phyloP scores from a whole-genome alignment of 2,888 invertebrate species.

The Dasysyrphus tricinctus region DNA sequence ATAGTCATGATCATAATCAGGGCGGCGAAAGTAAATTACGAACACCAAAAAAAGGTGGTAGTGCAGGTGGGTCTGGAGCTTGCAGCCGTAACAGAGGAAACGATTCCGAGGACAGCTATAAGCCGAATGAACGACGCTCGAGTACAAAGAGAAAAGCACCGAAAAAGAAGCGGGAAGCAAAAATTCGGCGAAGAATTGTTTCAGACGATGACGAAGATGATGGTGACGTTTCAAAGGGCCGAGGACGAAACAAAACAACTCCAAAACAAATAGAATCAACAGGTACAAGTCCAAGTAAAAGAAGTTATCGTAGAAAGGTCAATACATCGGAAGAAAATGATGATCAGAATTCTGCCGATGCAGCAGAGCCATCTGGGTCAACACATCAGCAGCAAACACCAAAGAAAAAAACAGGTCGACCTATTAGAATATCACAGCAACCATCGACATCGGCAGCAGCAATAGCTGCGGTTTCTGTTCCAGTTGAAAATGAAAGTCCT shows the following conservation, averaged over 20 bases:
- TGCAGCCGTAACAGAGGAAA: slow-evolving; percentile 85
- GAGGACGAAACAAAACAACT: slow-evolving; percentile 40
- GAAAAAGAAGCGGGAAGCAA: slow-evolving; percentile 54
- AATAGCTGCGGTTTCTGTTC: slow-evolving; percentile 62
- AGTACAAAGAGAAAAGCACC: slow-evolving; percentile 61
- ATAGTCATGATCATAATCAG: slow-evolving; percentile 73
- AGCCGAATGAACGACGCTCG: slow-evolving; percentile 82
- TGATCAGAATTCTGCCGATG: slow-evolving; percentile 28
- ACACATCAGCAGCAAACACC: slow-evolving; percentile 75
- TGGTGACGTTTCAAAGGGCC: slow-evolving; percentile 77
- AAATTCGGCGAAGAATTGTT: slow-evolving; percentile 36
- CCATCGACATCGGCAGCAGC: slow-evolving; percentile 61
- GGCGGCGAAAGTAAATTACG: slow-evolving; percentile 73
- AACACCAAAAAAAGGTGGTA: slow-evolving; percentile 73
- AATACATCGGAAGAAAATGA: slow-evolving; percentile 63
- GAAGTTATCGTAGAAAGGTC: slow-evolving; percentile 38
- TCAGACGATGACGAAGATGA: slow-evolving; percentile 77
- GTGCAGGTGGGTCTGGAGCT: slow-evolving; percentile 78
- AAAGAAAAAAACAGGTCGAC: slow-evolving; percentile 78
- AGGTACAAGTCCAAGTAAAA: slow-evolving; percentile 35
- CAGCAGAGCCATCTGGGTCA: slow-evolving; percentile 54
- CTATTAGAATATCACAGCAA: slow-evolving; percentile 69
- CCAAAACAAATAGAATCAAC: slow-evolving; percentile 20
- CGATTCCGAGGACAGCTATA: slow-evolving; percentile 86
- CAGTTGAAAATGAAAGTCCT: slow-evolving; percentile 77